Base-by-base conservation (phyloP, 1,140 invertebrate species). In the Penaeus chinensis region DNA sequence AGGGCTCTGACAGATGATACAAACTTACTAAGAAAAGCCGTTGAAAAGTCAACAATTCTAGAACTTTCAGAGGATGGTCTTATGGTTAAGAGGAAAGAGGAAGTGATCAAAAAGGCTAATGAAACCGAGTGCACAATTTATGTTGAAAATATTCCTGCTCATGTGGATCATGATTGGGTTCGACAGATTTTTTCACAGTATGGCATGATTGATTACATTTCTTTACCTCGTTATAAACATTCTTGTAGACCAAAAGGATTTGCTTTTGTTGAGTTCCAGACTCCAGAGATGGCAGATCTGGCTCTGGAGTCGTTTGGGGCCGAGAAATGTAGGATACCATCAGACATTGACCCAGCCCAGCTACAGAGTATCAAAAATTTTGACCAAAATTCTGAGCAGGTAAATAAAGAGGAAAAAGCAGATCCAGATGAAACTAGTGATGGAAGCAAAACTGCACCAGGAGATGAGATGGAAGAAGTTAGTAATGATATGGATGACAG, bases 181-280 rank as follows among this genome's bases (percentile, higher is more conserved):
- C 86, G 81, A 2, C 60, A 87, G 54, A 81, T 87, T 1, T 82
- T 87, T 66, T 80, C 80, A 19, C 54, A 83, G 37, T 87, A 87
- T 66, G 86, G 86, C 7, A 61, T 74, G 19, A 87, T 87, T 27
- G 86, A 87, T 65, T 87, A 87, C 71, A 78, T 87, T 22, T 87
- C 86, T 22, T 66, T 87, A 10, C 86, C 86, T 37, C 79, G 81
- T 32, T 87, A 63, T 47, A 65, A 47, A 20, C 80, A 62, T 22
- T 82, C 86, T 47, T 80, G 86, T 5, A 87, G 80, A 42, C 86
- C 86, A 10, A 87, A 87, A 47, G 86, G 86, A 11, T 87, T 87
- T 83, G 86, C 80, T 3, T 87, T 87, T 87, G 86, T 87, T 18
- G 86, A 87, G 81, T 87, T 87, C 65, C 62, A 82, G n/a, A 82